Evolutionary conservation across 1,140 invertebrate genomes (phyloP), one percentile per base, ranked within the genome.

Genomic region (Pentalonia nigronervosa): DNA sequence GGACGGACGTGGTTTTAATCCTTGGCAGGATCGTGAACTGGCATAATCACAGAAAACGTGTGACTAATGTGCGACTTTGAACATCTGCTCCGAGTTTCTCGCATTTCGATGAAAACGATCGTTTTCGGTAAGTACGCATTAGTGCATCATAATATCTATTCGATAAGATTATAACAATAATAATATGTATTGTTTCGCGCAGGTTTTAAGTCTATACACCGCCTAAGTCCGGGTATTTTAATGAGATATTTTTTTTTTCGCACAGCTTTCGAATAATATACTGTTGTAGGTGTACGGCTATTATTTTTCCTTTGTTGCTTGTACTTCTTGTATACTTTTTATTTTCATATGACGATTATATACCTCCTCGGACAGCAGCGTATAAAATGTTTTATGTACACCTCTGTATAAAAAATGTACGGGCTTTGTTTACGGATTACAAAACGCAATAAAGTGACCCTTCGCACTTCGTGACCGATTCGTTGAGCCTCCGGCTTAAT

Each of bases 61-160:
- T 89, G 88, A 89, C 88, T 89, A 89, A 89, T 56, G 88, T 89
- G 88, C 88, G 88, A 89, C 48, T 89, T 41, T 4, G 34, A 89
- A 89, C 88, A 89, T 89, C 88, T 89, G 88, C 48, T 89, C n/a
- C 1, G 50, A 3, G n/a, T 89, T 89, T 53, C 88, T 56, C 88
- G 34, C 45, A n/a, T 34, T 87, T 87, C 84, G 84, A 47, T 1
- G 45, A 86, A 86, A 86, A 86, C 84, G 41, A 86, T 47, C 0
- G n/a, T 76, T 76, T n/a, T 76, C 60, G n/a, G 30, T n/a, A 76
- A 14, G 60, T 76, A 76, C 60, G 60, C 60, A n/a, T 76, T 30
- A 76, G 60, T 34, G n/a, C 60, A 76, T 76, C n/a, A 7, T 17
- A 67, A n/a, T 76, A 34, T 76, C 11, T 76, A n/a, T 11, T 34